Conservation (phyloP, 2,888 invertebrate genomes). For the Lymantria monacha region DNA sequence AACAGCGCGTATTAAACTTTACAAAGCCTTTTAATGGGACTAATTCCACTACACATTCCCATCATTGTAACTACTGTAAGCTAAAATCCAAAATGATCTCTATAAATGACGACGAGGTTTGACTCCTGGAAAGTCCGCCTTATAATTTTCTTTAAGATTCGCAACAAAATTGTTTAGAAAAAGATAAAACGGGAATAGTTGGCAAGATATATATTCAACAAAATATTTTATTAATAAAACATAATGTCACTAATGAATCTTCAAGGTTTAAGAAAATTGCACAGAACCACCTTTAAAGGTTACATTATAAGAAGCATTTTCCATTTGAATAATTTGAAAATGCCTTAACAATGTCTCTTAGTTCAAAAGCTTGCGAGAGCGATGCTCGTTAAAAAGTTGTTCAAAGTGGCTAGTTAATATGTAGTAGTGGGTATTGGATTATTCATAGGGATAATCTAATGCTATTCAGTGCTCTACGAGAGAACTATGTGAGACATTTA, state of each 20-base stretch:
- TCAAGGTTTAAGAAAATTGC: background rate
- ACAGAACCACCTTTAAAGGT: constrained; percentile 4
- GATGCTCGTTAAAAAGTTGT: constrained; percentile 34
- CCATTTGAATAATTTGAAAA: constrained; percentile 16
- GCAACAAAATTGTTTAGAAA: too few relatives aligned
- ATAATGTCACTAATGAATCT: background rate
- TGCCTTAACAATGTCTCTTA: constrained; percentile 11
- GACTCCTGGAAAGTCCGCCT: too few relatives aligned
- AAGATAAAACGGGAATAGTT: too few relatives aligned
- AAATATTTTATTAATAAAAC: too few relatives aligned
- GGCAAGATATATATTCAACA: too few relatives aligned
- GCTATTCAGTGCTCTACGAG: constrained; percentile 31
- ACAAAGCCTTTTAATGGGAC: too few relatives aligned
- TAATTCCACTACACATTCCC: too few relatives aligned
- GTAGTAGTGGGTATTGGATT: constrained; percentile 28
- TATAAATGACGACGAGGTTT: too few relatives aligned
- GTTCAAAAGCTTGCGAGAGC: constrained; percentile 4
- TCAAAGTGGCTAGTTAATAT: constrained; percentile 26
- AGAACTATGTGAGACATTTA: constrained; percentile 45
- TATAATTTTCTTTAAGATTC: too few relatives aligned
- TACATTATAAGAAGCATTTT: constrained; percentile 12
- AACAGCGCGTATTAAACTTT: too few relatives aligned
- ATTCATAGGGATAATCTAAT: constrained; percentile 51
- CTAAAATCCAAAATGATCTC: too few relatives aligned
- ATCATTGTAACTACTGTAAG: too few relatives aligned